These are phyloP conservation scores for Malurus splendens DNA, from an alignment of 2,797 vertebrate genomes.

Conservation along the genomic window DNA sequence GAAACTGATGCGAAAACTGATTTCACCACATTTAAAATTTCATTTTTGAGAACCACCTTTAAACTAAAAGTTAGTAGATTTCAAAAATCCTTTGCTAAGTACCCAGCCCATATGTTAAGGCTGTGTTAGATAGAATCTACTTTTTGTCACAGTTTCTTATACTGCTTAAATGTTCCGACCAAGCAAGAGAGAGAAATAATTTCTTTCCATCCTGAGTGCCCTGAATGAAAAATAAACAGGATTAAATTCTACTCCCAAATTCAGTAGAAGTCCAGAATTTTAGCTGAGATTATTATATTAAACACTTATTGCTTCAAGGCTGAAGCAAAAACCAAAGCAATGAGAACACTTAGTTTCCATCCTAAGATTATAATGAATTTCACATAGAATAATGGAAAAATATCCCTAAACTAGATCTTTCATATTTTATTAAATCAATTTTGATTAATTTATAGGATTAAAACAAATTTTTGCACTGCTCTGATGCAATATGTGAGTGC, in stretches of 20 bases:
- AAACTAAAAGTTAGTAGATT: background rate
- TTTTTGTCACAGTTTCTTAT: background rate
- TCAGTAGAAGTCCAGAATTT: background rate
- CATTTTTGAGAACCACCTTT: background rate
- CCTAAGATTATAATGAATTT: background rate
- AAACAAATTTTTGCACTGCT: background rate
- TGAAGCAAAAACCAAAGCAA: background rate
- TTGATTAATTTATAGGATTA: constrained; percentile 12
- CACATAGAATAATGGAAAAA: background rate
- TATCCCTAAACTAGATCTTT: background rate
- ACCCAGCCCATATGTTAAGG: background rate
- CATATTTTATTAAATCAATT: background rate
- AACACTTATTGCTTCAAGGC: background rate
- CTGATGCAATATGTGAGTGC: background rate
- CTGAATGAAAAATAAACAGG: background rate
- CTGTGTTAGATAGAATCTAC: background rate
- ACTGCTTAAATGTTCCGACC: background rate
- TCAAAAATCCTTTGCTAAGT: background rate
- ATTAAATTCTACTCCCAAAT: background rate
- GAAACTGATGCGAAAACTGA: background rate
- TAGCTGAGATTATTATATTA: background rate
- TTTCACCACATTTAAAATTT: background rate
- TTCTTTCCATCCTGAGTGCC: background rate
- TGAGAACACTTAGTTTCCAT: background rate
- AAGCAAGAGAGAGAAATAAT: background rate